Evolutionary conservation across 2,888 invertebrate species (phyloP), one percentile per base, ranked within the genome.

Genomic region (Tachina lurida): DNA sequence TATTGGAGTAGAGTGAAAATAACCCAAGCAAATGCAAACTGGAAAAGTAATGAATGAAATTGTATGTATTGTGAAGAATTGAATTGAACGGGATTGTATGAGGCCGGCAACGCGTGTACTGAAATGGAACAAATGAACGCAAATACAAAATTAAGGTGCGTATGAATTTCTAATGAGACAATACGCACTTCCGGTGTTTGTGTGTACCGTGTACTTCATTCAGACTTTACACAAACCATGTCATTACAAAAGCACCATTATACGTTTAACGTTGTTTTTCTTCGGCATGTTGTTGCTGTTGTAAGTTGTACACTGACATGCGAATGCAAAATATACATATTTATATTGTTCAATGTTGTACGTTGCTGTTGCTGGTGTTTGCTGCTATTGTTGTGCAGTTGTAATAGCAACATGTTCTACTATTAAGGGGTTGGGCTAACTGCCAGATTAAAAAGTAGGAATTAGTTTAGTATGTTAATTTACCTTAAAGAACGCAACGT

Each of bases 81-180:
- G 58, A 19, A 56, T 67, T 67, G 65, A 83, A 78, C 65, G 60
- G 54, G 1, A 31, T 7, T 31, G 31, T 56, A 62, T 43, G 31
- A 63, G 63, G 52, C 15, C 15, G 70, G 41, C 54, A 60, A 60
- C 71, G 82, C 77, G 77, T 82, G 81, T 77, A 82, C 82, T 85
- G 77, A 74, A 63, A 78, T 85, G 85, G 85, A 85, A 85, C 85
- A 85, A 84, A 82, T 81, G 77, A 84, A 81, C 81, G 68, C 84
- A 81, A 81, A 79, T 75, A 77, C 70, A 87, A 88, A 87, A 89
- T 90, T 88, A 90, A 90, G 90, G 90, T 90, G 91, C 90, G 91
- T 91, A 90, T 90, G 90, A 90, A 90, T 90, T 90, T 89, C 90
- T 89, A 90, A 91, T 91, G 90, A 91, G 90, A 90, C 89, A 91